Evolutionary conservation across 2,797 vertebrate species (phyloP), one percentile per base, ranked within the genome.

Genomic region (Novumbra hubbsi): DNA sequence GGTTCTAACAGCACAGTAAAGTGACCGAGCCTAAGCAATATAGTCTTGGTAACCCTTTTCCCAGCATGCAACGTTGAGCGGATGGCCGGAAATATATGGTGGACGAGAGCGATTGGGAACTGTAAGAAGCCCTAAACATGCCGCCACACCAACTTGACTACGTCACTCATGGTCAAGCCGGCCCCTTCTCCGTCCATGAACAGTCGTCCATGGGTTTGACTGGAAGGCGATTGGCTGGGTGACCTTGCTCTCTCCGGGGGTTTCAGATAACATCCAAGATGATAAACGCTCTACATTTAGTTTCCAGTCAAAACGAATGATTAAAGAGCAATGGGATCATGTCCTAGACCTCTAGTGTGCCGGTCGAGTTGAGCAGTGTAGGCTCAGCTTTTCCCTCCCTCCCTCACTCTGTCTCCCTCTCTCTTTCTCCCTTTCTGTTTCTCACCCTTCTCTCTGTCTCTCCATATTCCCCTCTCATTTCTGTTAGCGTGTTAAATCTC

Each of bases 51-150:
- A 60, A 52, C 70, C 52, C 52, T 32, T 32, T 57, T 24, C 30
- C 52, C 70, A 21, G 70, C 70, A 38, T 57, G 70, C 69, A 57
- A 12, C 30, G 5, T 11, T 1, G 11, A 45, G 62, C 5, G n/a
- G 70, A 19, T 38, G 67, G 67, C 5, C 2, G 5, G 67, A 28
- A 3, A 28, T 11, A 28, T 24, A 12, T 8, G 28, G 24, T 15
- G 24, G 24, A 2, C 3, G 63, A 45, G 66, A 12, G 66, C 21
- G 65, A n/a, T n/a, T n/a, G n/a, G 67, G 67, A 30, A 14, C 12
- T 68, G 67, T 69, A 50, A 52, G 41, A 69, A 30, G 27, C 21
- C 67, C 45, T 24, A 27, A 19, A 27, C 68, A 50, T 24, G 52
- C 17, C 48, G 32, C 14, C 28, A n/a, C 21, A 7, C 41, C 38